A percentile compares a stretch with the other conserved stretches of the same genome.
These are phyloP conservation scores for Belgica antarctica DNA, from an alignment of 2,888 invertebrate genomes.

Conservation along the genomic window DNA sequence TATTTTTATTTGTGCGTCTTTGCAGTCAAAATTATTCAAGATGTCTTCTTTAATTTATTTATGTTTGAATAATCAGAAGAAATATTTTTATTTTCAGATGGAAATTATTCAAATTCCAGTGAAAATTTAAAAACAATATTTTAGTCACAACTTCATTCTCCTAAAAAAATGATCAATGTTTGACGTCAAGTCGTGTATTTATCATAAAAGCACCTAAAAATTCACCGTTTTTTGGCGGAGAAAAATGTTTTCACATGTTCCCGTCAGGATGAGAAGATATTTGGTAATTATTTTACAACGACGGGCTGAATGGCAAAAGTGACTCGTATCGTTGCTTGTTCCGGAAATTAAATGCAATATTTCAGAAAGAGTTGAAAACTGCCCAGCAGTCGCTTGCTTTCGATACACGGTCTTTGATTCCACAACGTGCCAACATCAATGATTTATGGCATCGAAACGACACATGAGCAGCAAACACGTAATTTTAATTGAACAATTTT, in stretches of 20 bases:
- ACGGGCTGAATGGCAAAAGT: no score
- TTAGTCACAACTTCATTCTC: constrained; percentile 6
- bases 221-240: no score
- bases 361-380: neutral
- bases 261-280: neutral
- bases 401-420: constrained; percentile 12
- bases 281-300: neutral
- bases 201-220: neutral
- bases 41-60: constrained; percentile 19
- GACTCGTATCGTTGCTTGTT: constrained; percentile 15
- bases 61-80: neutral
- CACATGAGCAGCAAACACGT: neutral
- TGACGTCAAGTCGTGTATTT: neutral
- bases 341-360: constrained; percentile 41
- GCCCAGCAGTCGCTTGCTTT: neutral
- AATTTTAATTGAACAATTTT: constrained; percentile 42
- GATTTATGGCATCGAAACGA: constrained; percentile 29
- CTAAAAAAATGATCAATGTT: constrained; percentile 7
- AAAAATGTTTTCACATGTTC: neutral
- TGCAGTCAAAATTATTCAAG: neutral
- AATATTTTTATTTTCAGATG: neutral
- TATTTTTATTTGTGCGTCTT: neutral
- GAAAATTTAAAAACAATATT: constrained; percentile 7
- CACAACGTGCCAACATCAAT: constrained; percentile 36
- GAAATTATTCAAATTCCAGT: neutral